Evolutionary conservation across 2,888 invertebrate species (phyloP).

Genomic region (Corbicula japonica): DNA sequence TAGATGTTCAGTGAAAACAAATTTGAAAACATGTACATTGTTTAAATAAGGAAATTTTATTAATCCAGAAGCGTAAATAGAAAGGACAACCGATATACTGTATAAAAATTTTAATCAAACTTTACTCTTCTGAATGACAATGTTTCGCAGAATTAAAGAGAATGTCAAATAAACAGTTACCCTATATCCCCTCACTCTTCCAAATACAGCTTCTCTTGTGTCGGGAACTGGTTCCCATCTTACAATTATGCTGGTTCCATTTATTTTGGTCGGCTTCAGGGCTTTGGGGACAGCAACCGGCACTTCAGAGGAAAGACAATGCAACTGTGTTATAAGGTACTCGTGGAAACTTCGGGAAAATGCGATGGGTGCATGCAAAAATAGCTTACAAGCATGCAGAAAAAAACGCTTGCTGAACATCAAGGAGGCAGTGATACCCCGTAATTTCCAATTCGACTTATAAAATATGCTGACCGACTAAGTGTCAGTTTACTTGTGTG

Average conservation of each 20-base stretch:
- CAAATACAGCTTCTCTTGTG: conserved; percentile 28
- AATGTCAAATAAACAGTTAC: not conserved
- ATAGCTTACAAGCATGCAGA: not conserved
- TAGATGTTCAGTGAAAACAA: not conserved
- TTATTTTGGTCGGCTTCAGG: too few species aligned
- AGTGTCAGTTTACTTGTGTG: too few species aligned
- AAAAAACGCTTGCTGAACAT: not conserved
- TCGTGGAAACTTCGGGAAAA: not conserved
- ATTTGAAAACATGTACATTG: not conserved
- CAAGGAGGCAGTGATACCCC: too few species aligned
- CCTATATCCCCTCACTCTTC: conserved; percentile 30
- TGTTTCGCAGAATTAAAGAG: too few species aligned
- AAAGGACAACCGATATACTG: not conserved
- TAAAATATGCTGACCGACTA: too few species aligned
- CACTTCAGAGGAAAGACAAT: not conserved
- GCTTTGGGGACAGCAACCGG: too few species aligned
- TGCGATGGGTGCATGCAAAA: not conserved
- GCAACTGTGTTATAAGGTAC: not conserved
- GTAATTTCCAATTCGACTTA: too few species aligned
- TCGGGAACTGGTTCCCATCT: conserved; percentile 45
- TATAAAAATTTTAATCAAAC: not conserved
- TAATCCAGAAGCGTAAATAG: not conserved
- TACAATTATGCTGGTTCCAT: conserved; percentile 34
- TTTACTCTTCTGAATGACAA: not conserved
- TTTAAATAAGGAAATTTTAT: not conserved